Evolutionary conservation across 64 coral and sea anemone species (phyloP).

Genomic region (Actinia tenebrosa): DNA sequence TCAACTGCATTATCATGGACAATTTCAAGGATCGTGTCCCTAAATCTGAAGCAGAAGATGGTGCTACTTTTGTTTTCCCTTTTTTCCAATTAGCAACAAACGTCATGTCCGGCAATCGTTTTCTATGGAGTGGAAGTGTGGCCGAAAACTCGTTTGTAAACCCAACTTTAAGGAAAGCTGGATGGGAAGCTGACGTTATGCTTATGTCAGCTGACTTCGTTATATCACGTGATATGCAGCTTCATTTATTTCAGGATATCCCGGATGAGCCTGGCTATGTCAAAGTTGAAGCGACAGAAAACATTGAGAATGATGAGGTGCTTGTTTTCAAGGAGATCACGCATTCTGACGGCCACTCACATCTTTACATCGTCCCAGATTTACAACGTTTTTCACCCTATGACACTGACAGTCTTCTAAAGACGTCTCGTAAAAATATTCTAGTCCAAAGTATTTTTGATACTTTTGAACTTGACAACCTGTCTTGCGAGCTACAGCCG

Average conservation of each 20-base stretch:
- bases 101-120: not conserved
- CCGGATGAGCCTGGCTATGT: conserved; percentile 9
- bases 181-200: conserved; percentile 12
- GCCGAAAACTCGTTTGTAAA: not conserved
- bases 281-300: not conserved
- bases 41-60: not conserved
- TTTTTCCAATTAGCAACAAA: not conserved
- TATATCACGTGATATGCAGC: not conserved
- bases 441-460: conserved; percentile 20
- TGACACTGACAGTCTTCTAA: not conserved
- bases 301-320: not conserved
- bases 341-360: not conserved
- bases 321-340: not conserved
- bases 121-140: conserved; percentile 30
- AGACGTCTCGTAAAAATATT: not conserved
- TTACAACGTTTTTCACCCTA: not conserved
- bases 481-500: not conserved
- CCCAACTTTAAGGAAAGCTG: not conserved
- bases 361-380: not conserved
- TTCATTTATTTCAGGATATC: not conserved
- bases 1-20: not conserved
- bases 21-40: not conserved
- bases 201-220: not conserved
- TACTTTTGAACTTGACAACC: not conserved
- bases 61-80: not conserved